These are phyloP conservation scores for Columbina picui DNA, from an alignment of 2,113 vertebrate genomes.

Conservation along the genomic window DNA sequence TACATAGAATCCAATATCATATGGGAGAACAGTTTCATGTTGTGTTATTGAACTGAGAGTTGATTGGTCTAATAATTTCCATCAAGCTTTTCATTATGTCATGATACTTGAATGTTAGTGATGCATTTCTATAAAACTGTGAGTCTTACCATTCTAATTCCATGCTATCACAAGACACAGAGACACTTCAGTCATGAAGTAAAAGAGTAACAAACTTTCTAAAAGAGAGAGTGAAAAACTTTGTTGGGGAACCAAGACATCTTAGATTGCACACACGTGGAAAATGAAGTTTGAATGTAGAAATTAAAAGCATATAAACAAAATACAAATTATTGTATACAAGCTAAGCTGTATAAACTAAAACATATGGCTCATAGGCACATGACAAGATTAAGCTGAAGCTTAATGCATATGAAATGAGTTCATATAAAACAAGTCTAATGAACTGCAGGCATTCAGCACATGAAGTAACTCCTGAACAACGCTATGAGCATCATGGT, in stretches of 20 bases:
- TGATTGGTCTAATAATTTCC: slow-evolving; percentile 1
- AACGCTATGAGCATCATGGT: neutral
- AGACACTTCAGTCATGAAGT: neutral
- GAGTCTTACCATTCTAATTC: neutral
- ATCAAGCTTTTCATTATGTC: neutral
- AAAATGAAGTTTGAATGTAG: neutral
- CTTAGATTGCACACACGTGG: neutral
- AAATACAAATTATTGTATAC: neutral
- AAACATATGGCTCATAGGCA: neutral
- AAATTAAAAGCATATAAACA: neutral
- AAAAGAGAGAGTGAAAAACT: neutral
- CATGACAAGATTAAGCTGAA: neutral
- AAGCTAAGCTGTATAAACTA: neutral
- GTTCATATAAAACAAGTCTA: neutral
- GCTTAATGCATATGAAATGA: neutral
- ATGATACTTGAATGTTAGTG: neutral
- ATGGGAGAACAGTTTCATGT: neutral
- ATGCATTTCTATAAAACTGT: neutral
- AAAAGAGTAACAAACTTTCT: neutral
- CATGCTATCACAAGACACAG: neutral
- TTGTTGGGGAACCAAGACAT: neutral
- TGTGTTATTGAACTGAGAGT: neutral
- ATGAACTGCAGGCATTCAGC: neutral
- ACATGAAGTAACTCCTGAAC: neutral
- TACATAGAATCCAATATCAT: neutral